These are phyloP conservation scores for Sclerodermus sp. DNA, from an alignment of 2,888 invertebrate genomes.

Conservation along the genomic window DNA sequence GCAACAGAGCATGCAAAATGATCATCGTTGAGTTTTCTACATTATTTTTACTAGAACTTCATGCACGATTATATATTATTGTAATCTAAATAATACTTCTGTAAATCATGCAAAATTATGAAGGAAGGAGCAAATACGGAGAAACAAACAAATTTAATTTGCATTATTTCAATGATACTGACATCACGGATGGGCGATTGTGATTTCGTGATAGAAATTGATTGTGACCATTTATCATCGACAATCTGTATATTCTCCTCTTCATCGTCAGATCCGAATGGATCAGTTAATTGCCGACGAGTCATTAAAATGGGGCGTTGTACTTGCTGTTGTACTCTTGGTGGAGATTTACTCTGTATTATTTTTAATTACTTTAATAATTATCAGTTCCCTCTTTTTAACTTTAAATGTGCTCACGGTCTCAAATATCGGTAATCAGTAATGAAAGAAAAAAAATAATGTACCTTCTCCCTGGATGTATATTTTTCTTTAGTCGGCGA, in stretches of 20 bases:
- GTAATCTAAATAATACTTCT: constrained; percentile 1
- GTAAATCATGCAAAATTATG: constrained; percentile 9
- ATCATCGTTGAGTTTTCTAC: too few relatives aligned
- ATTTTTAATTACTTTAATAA: background rate
- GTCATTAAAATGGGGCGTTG: constrained; percentile 71
- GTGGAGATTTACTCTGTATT: constrained; percentile 56
- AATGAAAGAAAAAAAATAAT: constrained; percentile 4
- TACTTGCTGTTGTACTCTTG: constrained; percentile 37
- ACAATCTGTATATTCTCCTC: constrained; percentile 53
- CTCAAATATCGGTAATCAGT: too few relatives aligned
- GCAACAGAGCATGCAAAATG: too few relatives aligned
- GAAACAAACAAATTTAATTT: constrained; percentile 14
- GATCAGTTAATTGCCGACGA: constrained; percentile 81
- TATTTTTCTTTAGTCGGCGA: constrained; percentile 75
- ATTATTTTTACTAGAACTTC: too few relatives aligned
- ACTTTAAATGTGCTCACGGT: too few relatives aligned
- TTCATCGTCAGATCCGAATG: constrained; percentile 88
- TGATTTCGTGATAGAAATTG: constrained; percentile 49
- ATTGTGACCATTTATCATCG: constrained; percentile 51
- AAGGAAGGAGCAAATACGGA: background rate
- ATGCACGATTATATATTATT: too few relatives aligned
- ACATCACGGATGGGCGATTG: constrained; percentile 54
- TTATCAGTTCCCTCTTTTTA: background rate
- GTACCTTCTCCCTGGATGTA: constrained; percentile 56
- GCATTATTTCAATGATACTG: constrained; percentile 36